Conservation (phyloP, 2,113 vertebrate genomes). For the Andinoacara biseriatus region DNA sequence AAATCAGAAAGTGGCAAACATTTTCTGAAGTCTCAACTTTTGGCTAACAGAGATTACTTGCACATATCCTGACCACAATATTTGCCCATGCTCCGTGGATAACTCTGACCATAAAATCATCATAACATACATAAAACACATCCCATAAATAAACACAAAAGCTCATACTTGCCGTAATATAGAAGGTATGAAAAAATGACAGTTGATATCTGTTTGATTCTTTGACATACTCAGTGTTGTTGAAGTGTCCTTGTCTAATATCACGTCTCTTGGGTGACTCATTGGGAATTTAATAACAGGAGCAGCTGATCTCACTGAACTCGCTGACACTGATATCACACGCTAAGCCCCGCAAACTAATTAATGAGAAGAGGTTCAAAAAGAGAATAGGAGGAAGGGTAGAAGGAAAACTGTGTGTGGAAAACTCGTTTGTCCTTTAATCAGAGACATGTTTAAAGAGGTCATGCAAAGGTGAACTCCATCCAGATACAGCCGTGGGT, state of each 20-base stretch:
- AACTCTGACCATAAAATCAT: neutral
- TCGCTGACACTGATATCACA: constrained; percentile 24
- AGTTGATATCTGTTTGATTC: neutral
- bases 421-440: neutral
- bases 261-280: constrained; percentile 17
- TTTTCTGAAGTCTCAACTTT: too few species aligned
- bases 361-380: constrained; percentile 32
- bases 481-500: neutral
- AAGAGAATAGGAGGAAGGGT: neutral
- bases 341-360: constrained; percentile 30
- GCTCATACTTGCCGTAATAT: neutral
- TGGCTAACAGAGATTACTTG: too few species aligned
- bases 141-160: neutral
- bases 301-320: constrained; percentile 34
- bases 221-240: neutral
- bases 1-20: too few species aligned
- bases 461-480: constrained; percentile 10
- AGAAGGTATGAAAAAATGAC: neutral
- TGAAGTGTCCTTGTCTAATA: constrained; percentile 25
- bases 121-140: neutral
- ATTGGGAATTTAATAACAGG: constrained; percentile 47
- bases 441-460: neutral
- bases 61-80: too few species aligned
- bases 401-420: neutral
- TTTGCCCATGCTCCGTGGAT: too few species aligned